Base-by-base conservation (phyloP, 2,888 invertebrate genomes). In the Exocentrus adspersus region DNA sequence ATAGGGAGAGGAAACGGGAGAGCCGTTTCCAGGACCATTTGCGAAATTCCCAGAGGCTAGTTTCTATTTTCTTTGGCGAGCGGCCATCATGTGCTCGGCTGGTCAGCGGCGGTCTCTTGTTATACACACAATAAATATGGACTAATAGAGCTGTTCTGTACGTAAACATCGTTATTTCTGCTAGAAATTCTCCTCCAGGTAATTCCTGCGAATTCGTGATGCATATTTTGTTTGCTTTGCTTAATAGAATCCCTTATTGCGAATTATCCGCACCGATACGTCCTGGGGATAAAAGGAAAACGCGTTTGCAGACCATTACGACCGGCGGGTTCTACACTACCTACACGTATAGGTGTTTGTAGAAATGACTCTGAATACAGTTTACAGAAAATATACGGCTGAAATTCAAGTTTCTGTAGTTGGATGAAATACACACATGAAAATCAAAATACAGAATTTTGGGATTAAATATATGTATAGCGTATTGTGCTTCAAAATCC, bases 131-230 rank as follows among this genome's bases (percentile, higher is more conserved):
- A 80, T 80, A 80, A 80, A 80, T 80, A 80, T 77, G 79, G 77
- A 77, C 79, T 80, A 81, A 81, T 81, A 80, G 79, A 80, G 78
- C 77, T 72, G 76, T 80, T 77, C 78, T 77, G 72, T 78, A 76
- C 78, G 80, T 79, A 81, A 80, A 81, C 80, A 80, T 80, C 79
- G 79, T 80, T 80, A 80, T 80, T 80, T 79, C 79, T 76, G 78
- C 77, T 75, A 77, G 75, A 78, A 73, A 75, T 78, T 72, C 72
- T 77, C 73, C 73, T 73, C 46, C 72, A 72, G 70, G 72, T 72
- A 69, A 70, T 68, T 69, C 67, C 68, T 71, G 69, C 59, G 62
- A 72, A 70, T 75, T 73, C 67, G 68, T 67, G 68, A 71, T 75
- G 71, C 63, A 73, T 73, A 72, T 72, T 73, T 73, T 73, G 74